A percentile compares a stretch with the other conserved stretches of the same genome.
Conservation (phyloP, 2,797 vertebrate species). For the Triplophysa bombifrons region DNA sequence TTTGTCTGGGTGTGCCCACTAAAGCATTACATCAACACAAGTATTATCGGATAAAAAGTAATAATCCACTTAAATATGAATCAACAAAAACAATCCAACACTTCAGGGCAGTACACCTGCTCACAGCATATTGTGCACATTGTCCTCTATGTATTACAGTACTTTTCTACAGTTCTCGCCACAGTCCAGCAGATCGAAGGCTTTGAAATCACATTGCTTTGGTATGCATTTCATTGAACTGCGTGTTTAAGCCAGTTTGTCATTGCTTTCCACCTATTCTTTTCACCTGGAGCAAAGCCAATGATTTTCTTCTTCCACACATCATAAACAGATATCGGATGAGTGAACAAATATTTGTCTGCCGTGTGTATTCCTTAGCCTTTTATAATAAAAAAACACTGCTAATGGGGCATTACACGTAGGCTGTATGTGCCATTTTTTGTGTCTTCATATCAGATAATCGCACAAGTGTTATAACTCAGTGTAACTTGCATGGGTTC, state of each 20-base stretch:
- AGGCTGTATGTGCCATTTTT: conserved; percentile 14
- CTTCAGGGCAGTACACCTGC: neutral
- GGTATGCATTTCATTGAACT: conserved; percentile 40
- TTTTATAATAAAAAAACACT: neutral
- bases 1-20: neutral
- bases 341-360: conserved; percentile 42
- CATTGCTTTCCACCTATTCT: conserved; percentile 25
- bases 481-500: neutral
- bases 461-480: conserved; percentile 7
- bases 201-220: conserved; percentile 37
- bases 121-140: neutral
- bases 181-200: conserved; percentile 23
- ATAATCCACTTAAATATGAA: neutral
- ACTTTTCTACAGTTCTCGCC: conserved; percentile 27
- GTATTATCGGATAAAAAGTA: neutral
- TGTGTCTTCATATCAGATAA: conserved; percentile 28
- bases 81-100: neutral
- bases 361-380: neutral
- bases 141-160: neutral
- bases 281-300: conserved; percentile 44
- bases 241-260: conserved; percentile 42
- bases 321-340: conserved; percentile 39
- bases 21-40: neutral
- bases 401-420: neutral
- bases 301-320: conserved; percentile 41